phyloP scores from a whole-genome alignment of 2,113 vertebrate species.

The Epinephelus cyanopodus region DNA sequence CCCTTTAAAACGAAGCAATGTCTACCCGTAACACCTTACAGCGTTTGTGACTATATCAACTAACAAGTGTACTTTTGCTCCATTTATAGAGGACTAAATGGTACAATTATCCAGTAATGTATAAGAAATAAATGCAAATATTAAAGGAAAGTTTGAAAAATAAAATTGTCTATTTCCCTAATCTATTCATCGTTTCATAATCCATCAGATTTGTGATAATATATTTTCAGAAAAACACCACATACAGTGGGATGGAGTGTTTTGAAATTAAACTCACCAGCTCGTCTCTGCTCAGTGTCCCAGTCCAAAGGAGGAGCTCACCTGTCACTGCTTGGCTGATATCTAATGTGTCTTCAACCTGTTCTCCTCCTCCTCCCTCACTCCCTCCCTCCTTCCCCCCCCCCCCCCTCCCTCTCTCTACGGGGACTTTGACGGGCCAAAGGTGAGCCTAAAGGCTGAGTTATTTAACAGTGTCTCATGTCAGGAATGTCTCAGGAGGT shows the following conservation, averaged over 20 bases:
- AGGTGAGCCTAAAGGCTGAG: conserved; percentile 95
- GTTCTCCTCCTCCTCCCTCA: conserved; percentile 27
- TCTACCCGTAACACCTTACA: neutral
- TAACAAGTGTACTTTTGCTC: neutral
- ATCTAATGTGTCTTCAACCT: conserved; percentile 59
- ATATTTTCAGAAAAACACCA: neutral
- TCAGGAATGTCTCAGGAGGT: conserved; percentile 33
- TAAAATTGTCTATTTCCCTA: neutral
- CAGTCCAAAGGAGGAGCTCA: conserved; percentile 63
- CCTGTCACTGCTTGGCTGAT: conserved; percentile 68
- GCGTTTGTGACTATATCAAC: neutral
- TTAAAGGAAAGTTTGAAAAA: neutral
- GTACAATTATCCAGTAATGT: neutral
- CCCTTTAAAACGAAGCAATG: neutral
- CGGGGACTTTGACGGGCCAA: conserved; percentile 91
- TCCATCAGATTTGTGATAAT: neutral
- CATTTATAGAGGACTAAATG: neutral
- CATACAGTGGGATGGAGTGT: neutral
- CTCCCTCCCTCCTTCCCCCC: neutral
- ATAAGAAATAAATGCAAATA: neutral
- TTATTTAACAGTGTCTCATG: conserved; percentile 89
- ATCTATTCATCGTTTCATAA: neutral
- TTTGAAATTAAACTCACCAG: conserved; percentile 69
- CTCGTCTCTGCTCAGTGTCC: conserved; percentile 55
- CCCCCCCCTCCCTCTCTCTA: neutral